A percentile compares a stretch with the other conserved stretches of the same genome.
phyloP scores from a whole-genome alignment of 2,797 vertebrate genomes.

The Anas flavirostris region DNA sequence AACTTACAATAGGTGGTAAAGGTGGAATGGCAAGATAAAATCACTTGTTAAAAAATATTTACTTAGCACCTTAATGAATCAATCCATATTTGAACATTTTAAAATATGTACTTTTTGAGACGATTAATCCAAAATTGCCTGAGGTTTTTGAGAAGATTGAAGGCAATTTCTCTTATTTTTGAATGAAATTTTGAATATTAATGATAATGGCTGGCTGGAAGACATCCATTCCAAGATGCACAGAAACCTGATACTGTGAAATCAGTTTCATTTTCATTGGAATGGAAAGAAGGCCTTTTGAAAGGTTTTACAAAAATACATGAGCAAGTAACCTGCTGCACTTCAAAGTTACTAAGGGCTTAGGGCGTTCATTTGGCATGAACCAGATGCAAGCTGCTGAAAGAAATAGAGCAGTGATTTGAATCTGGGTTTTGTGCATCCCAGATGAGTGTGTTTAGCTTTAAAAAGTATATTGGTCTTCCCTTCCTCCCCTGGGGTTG shows the following conservation, averaged over 20 bases:
- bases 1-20: not conserved
- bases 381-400: not conserved
- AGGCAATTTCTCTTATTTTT: slow-evolving; percentile 5
- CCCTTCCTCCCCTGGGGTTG: not conserved
- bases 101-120: not conserved
- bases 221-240: not conserved
- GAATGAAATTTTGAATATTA: not conserved
- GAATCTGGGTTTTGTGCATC: not conserved
- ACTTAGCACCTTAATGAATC: not conserved
- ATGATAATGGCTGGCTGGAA: not conserved
- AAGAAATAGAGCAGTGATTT: not conserved
- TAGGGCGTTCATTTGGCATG: not conserved
- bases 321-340: not conserved
- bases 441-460: not conserved
- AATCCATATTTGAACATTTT: not conserved
- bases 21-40: not conserved
- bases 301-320: slow-evolving; percentile 23
- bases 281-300: slow-evolving; percentile 27
- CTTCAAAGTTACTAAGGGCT: not conserved
- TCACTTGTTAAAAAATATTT: slow-evolving; percentile 9
- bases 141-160: not conserved
- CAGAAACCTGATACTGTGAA: slow-evolving; percentile 11
- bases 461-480: not conserved
- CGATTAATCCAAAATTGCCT: not conserved
- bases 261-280: slow-evolving; percentile 29